Conservation (phyloP, 2,888 invertebrate genomes). For the Syrista parreyssii region DNA sequence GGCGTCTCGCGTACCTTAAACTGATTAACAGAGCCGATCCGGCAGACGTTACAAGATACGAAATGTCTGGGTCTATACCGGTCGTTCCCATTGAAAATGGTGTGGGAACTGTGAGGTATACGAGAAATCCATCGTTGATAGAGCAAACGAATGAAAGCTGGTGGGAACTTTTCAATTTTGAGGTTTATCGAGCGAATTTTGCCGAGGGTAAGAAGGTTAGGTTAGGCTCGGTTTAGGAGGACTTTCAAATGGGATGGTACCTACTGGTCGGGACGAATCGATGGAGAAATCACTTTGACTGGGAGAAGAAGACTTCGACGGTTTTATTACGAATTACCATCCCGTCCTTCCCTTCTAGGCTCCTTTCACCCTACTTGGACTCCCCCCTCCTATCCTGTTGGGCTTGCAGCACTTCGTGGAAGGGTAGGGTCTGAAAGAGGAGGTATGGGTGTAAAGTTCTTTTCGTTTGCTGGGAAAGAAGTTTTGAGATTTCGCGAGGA, state of each 20-base stretch:
- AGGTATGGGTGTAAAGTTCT: not conserved
- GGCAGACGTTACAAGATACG: not conserved
- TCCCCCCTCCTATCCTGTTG: not conserved
- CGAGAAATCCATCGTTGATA: not conserved
- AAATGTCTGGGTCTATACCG: not conserved
- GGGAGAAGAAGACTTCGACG: not conserved
- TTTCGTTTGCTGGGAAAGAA: not conserved
- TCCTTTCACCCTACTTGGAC: not conserved
- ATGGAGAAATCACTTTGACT: not conserved
- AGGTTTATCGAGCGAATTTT: not conserved
- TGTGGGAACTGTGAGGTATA: not conserved
- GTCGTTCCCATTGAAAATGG: not conserved
- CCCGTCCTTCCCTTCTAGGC: not conserved
- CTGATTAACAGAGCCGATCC: conserved; percentile 38
- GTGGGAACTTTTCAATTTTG: not conserved
- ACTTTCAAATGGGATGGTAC: not conserved
- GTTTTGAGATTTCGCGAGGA: not conserved
- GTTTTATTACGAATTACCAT: not conserved
- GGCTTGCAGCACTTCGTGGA: not conserved
- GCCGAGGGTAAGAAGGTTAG: not conserved
- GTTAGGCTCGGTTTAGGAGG: not conserved
- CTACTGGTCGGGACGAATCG: not conserved
- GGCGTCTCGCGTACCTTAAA: conserved; percentile 35
- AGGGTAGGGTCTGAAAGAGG: not conserved
- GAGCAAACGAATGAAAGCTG: not conserved